Base-by-base conservation (phyloP, 92 coral and sea anemone genomes). In the Palythoa heliodiscus region DNA sequence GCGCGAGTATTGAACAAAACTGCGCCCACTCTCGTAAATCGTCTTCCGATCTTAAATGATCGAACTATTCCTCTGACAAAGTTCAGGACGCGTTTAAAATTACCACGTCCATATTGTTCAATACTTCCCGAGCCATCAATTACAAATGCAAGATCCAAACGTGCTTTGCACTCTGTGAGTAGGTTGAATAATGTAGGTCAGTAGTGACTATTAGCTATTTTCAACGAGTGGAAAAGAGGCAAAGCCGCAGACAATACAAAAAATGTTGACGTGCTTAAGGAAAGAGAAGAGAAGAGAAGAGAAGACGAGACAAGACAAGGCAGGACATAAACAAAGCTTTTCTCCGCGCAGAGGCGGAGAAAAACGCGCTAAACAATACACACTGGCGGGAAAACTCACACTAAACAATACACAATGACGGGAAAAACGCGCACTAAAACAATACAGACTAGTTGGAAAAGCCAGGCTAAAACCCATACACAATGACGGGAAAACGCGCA, bases 91-190 rank as follows among this genome's bases (percentile, higher is more conserved):
- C 89, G 90, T 25, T 83, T 87, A 83, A 93, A 95, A 76, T 91
- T 88, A 40, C 89, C 84, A 5, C 87, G 83, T 4, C 93, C 93
- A 17, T 74, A 75, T 14, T 83, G 90, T 70, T 78, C 80, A 58
- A 93, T 93, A 72, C 97, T 93, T 43, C 97, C 93, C 2, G 97
- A 93, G 5, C 97, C 97, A 64, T 93, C 97, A 71, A 93, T 57
- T 2, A 93, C 87, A 87, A 93, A 89, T 25, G 88, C 97, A 81
- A 93, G 83, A 37, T 93, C 97, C 2, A 93, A 91, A 6, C 86
- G 87, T 12, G 93, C 85, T 43, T 71, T 86, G 75, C 97, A 93
- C 67, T 83, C 97, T 93, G 82, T 16, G 87, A 22, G 80, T 40
- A 57, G 19, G 39, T 24, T 70, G 24, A 91, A 39, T 22, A 74